phyloP scores from a whole-genome alignment of 2,113 vertebrate species.

The Phasianus colchicus region DNA sequence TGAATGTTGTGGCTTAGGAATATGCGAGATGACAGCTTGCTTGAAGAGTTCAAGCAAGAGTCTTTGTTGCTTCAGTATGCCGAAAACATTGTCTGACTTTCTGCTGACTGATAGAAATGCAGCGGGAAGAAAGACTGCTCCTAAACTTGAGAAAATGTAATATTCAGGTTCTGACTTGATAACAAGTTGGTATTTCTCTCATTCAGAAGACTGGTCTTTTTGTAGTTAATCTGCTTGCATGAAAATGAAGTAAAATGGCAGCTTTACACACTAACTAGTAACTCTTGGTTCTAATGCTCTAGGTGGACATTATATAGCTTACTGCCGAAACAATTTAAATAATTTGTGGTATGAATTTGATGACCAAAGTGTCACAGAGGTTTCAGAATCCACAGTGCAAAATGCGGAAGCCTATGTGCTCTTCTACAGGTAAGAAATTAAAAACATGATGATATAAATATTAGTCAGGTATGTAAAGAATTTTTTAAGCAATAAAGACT shows the following conservation, averaged over 20 bases:
- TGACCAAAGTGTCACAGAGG: constrained; percentile 97
- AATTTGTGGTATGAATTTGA: constrained; percentile 98
- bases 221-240: neutral
- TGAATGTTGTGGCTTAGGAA: neutral
- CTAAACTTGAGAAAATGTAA: neutral
- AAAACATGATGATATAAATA: rapidly evolving
- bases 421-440: constrained; percentile 91
- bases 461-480: neutral
- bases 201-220: neutral
- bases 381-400: constrained; percentile 93
- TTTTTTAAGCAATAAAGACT: neutral
- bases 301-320: constrained; percentile 98
- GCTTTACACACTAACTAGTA: neutral
- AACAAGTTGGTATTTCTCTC: neutral
- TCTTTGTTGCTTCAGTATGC: neutral
- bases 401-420: constrained; percentile 98
- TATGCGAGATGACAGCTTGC: neutral
- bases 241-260: neutral
- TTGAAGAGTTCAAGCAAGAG: neutral
- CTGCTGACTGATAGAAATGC: neutral
- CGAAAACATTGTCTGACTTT: neutral
- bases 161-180: neutral
- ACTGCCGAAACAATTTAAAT: constrained; percentile 95
- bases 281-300: neutral
- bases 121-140: neutral